A percentile compares a stretch with the other conserved stretches of the same genome.
These are phyloP conservation scores for Acyrthosiphon pisum DNA, from an alignment of 1,140 invertebrate species.

Conservation along the genomic window DNA sequence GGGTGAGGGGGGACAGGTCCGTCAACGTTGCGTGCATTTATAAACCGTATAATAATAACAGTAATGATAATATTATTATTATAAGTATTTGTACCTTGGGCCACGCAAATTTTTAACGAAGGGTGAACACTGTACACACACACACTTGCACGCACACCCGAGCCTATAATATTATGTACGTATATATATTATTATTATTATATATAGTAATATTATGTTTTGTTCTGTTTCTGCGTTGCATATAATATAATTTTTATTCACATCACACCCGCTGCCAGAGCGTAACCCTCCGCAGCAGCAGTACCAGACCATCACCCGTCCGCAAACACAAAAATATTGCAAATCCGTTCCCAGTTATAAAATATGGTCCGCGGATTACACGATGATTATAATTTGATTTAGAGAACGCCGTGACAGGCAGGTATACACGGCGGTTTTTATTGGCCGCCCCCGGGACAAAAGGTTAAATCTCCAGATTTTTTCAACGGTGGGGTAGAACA, in stretches of 20 bases:
- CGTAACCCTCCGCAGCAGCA: neutral
- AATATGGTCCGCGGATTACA: conserved; percentile 36
- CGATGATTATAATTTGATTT: conserved; percentile 41
- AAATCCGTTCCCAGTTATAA: conserved; percentile 18
- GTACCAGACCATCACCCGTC: neutral
- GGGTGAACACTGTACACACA: too few species aligned
- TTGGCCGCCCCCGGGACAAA: neutral
- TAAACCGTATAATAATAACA: neutral
- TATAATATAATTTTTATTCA: neutral
- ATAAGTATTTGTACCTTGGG: neutral
- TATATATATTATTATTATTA: too few species aligned
- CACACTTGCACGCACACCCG: neutral
- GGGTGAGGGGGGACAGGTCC: neutral
- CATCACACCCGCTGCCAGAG: conserved; percentile 1
- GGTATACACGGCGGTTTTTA: neutral
- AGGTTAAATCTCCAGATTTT: conserved; percentile 19
- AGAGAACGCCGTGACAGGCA: conserved; percentile 18
- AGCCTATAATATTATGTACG: neutral
- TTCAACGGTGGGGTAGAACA: neutral
- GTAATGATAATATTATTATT: neutral
- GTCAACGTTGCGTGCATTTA: conserved; percentile 10
- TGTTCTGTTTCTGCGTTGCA: neutral
- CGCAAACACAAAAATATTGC: conserved; percentile 22
- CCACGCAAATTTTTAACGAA: neutral
- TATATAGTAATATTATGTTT: neutral